Evolutionary conservation across 1,140 invertebrate genomes (phyloP).

Genomic region (Drosophila nikananu): DNA sequence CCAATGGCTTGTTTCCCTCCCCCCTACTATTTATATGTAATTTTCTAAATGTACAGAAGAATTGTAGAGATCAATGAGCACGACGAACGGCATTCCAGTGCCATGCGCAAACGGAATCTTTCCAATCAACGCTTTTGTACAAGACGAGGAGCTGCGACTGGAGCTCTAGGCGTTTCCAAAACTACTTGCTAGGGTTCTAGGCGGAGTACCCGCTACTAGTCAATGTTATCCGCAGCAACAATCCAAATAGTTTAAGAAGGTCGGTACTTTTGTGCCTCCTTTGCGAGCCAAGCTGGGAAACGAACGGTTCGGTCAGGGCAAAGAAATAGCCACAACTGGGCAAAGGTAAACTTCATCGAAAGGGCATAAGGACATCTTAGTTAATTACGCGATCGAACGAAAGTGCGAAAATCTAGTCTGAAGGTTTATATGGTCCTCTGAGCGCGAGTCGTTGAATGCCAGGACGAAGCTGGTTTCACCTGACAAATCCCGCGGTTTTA

Average conservation of each 20-base stretch:
- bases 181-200: conserved; percentile 9
- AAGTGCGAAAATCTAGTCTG: conserved; percentile 31
- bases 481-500: conserved; percentile 39
- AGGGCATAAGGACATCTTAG: conserved; percentile 12
- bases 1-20: not conserved
- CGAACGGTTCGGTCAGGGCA: not conserved
- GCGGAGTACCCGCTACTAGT: conserved; percentile 12
- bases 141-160: not conserved
- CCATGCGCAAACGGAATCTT: conserved; percentile 34
- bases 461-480: conserved; percentile 65
- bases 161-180: conserved; percentile 29
- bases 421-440: conserved; percentile 20
- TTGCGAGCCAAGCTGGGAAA: conserved; percentile 1
- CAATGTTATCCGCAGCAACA: conserved; percentile 26
- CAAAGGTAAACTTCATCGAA: conserved; percentile 43
- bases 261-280: conserved; percentile 63
- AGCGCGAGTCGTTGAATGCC: conserved; percentile 22
- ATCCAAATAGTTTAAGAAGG: conserved; percentile 47
- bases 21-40: conserved; percentile 36
- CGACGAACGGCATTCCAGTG: conserved; percentile 62
- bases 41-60: conserved; percentile 48
- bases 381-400: conserved; percentile 12
- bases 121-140: conserved; percentile 20
- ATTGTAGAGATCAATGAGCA: not conserved
- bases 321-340: conserved; percentile 5